A percentile compares a stretch with the other conserved stretches of the same genome.
phyloP scores from a whole-genome alignment of 2,113 vertebrate species.

The Myotis yumanensis region DNA sequence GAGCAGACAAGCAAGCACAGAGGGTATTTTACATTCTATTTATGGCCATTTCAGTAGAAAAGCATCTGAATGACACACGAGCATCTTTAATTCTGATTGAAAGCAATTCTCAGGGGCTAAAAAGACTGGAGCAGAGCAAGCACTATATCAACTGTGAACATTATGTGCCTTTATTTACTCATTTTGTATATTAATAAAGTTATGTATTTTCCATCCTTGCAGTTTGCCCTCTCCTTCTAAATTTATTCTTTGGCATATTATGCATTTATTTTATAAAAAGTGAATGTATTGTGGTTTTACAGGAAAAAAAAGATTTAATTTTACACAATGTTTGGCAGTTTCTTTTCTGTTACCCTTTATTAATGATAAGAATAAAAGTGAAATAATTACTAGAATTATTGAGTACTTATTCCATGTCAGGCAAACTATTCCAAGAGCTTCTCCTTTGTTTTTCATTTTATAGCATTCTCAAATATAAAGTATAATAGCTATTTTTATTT shows the following conservation, averaged over 20 bases:
- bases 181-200: not conserved
- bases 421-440: not conserved
- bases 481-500: not conserved
- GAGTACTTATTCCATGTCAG: not conserved
- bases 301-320: not conserved
- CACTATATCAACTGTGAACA: not conserved
- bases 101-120: not conserved
- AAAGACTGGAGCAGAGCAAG: not conserved
- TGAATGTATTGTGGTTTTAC: not conserved
- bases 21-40: not conserved
- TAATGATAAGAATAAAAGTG: not conserved
- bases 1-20: not conserved
- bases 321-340: not conserved
- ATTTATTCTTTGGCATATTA: not conserved
- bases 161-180: not conserved
- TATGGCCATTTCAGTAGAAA: not conserved
- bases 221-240: not conserved
- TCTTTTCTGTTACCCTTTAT: not conserved
- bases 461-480: conserved; percentile 2
- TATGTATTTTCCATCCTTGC: not conserved
- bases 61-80: not conserved
- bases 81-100: not conserved
- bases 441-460: conserved; percentile 25
- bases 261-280: not conserved
- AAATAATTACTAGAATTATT: not conserved